Evolutionary conservation across 2,888 invertebrate species (phyloP), one percentile per base, ranked within the genome.

Genomic region (Muschampia plurimacula): DNA sequence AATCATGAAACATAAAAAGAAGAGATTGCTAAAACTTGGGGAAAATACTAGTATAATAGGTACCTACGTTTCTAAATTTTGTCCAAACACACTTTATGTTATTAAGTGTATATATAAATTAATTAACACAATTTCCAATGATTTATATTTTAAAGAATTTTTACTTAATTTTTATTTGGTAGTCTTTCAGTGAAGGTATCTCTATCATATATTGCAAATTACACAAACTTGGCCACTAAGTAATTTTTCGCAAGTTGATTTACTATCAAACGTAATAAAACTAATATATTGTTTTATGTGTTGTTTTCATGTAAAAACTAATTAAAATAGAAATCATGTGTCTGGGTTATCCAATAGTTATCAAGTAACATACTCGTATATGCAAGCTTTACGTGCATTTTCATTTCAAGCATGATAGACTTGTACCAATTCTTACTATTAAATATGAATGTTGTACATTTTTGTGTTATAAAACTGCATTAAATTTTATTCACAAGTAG

Each of bases 1-100:
- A 79, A 76, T 68, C 73, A 71, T 72, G 72, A 74, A 76, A 62
- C 46, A 68, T 75, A 76, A 72, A 73, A 72, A 68, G 62, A 74
- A 74, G 76, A 75, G 73, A 76, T 70, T 69, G 72, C 71, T 73
- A 59, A 49, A 49, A 49, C 49, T 6, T 49, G 49, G n/a, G 49
- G 6, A n/a, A 41, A 49, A 72, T 67, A 66, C 41, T 69, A 63
- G 12, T 22, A 69, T 41, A 52, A 46, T 57, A 64, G 8, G 57
- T 57, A 57, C 67, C 32, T 49, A 49, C n/a, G n/a, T n/a, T 13
- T 49, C 13, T 22, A 55, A 67, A 32, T 59, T 22, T 67, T 67
- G 67, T 28, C 55, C 28, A 22, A 57, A 67, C 41, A 67, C 41
- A 59, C 41, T 7, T 59, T 44, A 59, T 2, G 4, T 36, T 60